Percentiles rank a stretch among this genome's conserved stretches.
Conservation (phyloP, 2,113 vertebrate genomes). For the Cinclus cinclus region DNA sequence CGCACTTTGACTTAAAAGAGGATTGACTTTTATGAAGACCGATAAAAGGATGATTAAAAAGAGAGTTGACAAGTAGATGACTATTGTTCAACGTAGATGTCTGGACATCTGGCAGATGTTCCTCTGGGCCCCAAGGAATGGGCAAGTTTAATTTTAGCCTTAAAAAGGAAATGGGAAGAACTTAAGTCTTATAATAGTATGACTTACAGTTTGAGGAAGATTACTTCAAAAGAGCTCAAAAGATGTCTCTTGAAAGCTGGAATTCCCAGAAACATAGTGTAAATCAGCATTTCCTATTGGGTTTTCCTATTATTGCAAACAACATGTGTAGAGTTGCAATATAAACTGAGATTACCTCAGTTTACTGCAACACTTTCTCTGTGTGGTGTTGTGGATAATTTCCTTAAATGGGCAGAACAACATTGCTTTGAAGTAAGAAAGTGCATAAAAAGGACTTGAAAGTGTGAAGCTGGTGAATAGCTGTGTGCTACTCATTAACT, state of each 20-base stretch:
- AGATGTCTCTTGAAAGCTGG: constrained; percentile 32
- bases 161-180: constrained; percentile 77
- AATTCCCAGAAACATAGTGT: neutral
- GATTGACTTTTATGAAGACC: constrained; percentile 29
- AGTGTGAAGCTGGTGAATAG: neutral
- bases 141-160: constrained; percentile 76
- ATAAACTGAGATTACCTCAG: neutral
- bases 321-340: neutral
- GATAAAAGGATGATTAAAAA: constrained; percentile 52
- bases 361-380: neutral
- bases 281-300: neutral
- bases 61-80: constrained; percentile 51
- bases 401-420: neutral
- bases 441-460: neutral
- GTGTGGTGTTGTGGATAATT: neutral
- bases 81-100: constrained; percentile 46
- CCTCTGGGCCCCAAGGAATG: constrained; percentile 69
- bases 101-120: constrained; percentile 77
- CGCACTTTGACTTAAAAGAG: constrained; percentile 38
- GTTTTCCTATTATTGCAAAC: neutral
- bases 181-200: constrained; percentile 71
- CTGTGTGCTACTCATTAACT: neutral
- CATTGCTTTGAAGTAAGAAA: neutral
- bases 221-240: constrained; percentile 45
- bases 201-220: constrained; percentile 65